Percentiles rank a stretch among this genome's conserved stretches.
phyloP scores from a whole-genome alignment of 2,113 vertebrate genomes.

The Seriola rivoliana region DNA sequence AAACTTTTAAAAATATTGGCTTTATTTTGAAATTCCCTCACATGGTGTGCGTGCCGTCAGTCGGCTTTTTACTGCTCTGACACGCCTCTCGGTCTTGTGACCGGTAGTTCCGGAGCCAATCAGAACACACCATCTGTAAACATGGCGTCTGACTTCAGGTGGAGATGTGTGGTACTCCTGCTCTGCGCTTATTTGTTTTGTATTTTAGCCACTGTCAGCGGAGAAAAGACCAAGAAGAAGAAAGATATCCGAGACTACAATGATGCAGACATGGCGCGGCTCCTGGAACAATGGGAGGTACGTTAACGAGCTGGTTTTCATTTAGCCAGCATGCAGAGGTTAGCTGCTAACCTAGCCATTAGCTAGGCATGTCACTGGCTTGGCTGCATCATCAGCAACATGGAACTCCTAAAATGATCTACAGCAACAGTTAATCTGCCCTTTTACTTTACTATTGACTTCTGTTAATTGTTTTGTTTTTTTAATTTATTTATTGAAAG shows the following conservation, averaged over 20 bases:
- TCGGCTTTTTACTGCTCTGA: not conserved
- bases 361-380: not conserved
- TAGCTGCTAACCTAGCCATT: conserved; percentile 29
- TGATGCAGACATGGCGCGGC: conserved; percentile 96
- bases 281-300: conserved; percentile 98
- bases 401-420: not conserved
- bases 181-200: conserved; percentile 64
- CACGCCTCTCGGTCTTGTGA: conserved; percentile 60
- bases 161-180: conserved; percentile 60
- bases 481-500: no score
- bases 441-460: not conserved
- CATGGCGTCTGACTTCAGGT: conserved; percentile 78
- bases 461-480: not conserved
- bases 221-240: conserved; percentile 85
- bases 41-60: no score
- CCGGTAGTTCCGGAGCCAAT: conserved; percentile 70
- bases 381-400: not conserved
- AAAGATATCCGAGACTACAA: conserved; percentile 98
- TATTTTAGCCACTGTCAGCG: conserved; percentile 56
- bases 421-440: not conserved
- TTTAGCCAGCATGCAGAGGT: not conserved
- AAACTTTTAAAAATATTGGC: not conserved
- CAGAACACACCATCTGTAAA: conserved; percentile 70
- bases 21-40: conserved; percentile 55
- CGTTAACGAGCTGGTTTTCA: not conserved